Conservation (phyloP, 2,888 invertebrate species). For the Dynastes hyllus region DNA sequence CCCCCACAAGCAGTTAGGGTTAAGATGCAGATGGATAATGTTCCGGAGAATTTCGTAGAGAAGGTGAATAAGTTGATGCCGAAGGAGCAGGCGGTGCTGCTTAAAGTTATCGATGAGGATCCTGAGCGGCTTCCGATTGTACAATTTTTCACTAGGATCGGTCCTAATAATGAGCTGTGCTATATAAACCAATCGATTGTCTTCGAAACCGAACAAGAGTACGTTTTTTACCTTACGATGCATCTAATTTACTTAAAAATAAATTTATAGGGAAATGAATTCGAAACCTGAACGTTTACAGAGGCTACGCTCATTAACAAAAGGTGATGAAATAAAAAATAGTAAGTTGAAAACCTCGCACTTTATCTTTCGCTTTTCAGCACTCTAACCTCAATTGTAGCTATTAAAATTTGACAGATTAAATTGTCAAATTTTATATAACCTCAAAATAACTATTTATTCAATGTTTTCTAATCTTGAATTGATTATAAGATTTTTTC, state of each 20-base stretch:
- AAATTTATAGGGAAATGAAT: constrained; percentile 51
- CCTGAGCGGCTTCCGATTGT: constrained; percentile 72
- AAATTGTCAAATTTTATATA: too few species aligned
- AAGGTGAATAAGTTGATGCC: constrained; percentile 71
- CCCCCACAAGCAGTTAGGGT: constrained; percentile 69
- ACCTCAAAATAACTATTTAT: too few species aligned
- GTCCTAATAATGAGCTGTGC: constrained; percentile 77
- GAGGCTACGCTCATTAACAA: constrained; percentile 57
- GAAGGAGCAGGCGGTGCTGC: constrained; percentile 76
- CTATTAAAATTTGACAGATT: neutral
- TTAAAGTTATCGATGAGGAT: constrained; percentile 68
- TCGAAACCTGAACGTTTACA: constrained; percentile 55
- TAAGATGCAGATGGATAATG: constrained; percentile 61
- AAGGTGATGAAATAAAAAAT: constrained; percentile 54
- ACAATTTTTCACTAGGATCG: constrained; percentile 81
- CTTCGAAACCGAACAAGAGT: constrained; percentile 71
- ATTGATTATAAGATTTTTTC: neutral
- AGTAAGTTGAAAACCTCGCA: constrained; percentile 55
- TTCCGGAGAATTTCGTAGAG: constrained; percentile 66
- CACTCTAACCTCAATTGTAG: too few species aligned
- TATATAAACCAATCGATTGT: constrained; percentile 82
- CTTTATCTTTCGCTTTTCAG: too few species aligned
- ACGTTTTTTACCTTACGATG: constrained; percentile 35
- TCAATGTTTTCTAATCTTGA: too few species aligned
- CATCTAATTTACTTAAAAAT: constrained; percentile 41